Conservation (phyloP, 2,888 invertebrate species). For the Scaptomyza parva region DNA sequence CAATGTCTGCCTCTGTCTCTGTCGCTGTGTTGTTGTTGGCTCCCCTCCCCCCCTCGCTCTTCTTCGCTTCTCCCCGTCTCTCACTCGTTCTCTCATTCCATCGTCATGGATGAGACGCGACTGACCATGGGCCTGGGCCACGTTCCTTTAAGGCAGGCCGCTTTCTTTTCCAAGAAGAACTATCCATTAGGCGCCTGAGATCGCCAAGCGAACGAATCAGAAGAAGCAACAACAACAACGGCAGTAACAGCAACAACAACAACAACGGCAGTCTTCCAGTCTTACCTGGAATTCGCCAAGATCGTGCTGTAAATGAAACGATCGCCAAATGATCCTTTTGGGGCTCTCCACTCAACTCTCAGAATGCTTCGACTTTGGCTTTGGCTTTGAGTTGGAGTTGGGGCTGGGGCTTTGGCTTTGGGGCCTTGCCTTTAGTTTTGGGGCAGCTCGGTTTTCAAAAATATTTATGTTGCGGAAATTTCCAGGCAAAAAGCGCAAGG, state of each 20-base stretch:
- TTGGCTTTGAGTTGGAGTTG: constrained; percentile 4
- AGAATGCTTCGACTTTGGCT: constrained; percentile 13
- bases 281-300: constrained; percentile 75
- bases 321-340: constrained; percentile 64
- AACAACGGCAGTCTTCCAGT: constrained; percentile 8
- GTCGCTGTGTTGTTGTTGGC: constrained; percentile 3
- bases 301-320: constrained; percentile 67
- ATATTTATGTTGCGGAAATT: constrained; percentile 61
- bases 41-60: neutral
- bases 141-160: constrained; percentile 79
- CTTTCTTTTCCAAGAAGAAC: constrained; percentile 78
- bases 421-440: constrained; percentile 11
- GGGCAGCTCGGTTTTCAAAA: constrained; percentile 44
- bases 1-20: constrained; percentile 67
- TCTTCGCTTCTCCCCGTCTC: neutral
- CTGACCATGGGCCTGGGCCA: constrained; percentile 54
- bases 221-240: constrained; percentile 11
- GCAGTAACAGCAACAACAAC: constrained; percentile 3
- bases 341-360: constrained; percentile 26
- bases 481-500: constrained; percentile 32
- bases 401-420: constrained; percentile 6
- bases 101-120: constrained; percentile 35
- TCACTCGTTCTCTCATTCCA: neutral
- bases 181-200: constrained; percentile 80
- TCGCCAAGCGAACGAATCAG: constrained; percentile 55